Conservation (phyloP, 2,113 vertebrate species). For the Colistium nudipinnis region DNA sequence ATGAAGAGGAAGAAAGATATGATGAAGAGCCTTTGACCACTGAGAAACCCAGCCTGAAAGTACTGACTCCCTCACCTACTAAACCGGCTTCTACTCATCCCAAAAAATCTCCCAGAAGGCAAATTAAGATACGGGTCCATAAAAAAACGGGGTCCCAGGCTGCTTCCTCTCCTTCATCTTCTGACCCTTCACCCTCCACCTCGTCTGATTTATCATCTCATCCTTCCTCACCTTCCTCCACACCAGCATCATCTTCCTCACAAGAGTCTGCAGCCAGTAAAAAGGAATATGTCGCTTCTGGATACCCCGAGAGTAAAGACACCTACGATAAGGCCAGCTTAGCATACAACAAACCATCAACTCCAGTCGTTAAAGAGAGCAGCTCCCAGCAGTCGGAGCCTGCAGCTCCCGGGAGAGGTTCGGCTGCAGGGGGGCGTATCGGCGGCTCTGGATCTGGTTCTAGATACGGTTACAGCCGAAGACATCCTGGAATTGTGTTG, state of each 20-base stretch:
- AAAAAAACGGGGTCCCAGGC: conserved; percentile 54
- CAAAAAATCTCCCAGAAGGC: conserved; percentile 46
- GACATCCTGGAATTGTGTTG: conserved; percentile 56
- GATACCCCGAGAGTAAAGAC: conserved; percentile 59
- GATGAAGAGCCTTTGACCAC: conserved; percentile 39
- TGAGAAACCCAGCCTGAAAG: conserved; percentile 58
- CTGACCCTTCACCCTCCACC: conserved; percentile 5
- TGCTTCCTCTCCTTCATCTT: conserved; percentile 40
- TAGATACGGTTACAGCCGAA: conserved; percentile 64
- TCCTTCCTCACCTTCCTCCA: conserved; percentile 41
- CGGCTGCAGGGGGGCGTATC: conserved; percentile 47
- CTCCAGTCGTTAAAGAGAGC: conserved; percentile 44
- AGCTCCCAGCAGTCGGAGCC: conserved; percentile 44
- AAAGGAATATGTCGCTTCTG: conserved; percentile 51
- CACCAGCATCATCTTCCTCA: conserved; percentile 36
- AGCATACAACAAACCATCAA: conserved; percentile 56
- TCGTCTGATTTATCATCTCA: conserved; percentile 31
- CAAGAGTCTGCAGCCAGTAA: conserved; percentile 66
- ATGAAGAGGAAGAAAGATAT: conserved; percentile 50
- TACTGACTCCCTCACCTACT: conserved; percentile 57
- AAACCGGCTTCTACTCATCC: conserved; percentile 29
- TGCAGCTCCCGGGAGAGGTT: conserved; percentile 38
- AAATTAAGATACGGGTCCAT: conserved; percentile 70
- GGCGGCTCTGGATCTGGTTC: conserved; percentile 48
- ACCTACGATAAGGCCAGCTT: conserved; percentile 35